A percentile compares a stretch with the other conserved stretches of the same genome.
phyloP scores from a whole-genome alignment of 92 coral and sea anemone species.

The Virgularia gustaviana region DNA sequence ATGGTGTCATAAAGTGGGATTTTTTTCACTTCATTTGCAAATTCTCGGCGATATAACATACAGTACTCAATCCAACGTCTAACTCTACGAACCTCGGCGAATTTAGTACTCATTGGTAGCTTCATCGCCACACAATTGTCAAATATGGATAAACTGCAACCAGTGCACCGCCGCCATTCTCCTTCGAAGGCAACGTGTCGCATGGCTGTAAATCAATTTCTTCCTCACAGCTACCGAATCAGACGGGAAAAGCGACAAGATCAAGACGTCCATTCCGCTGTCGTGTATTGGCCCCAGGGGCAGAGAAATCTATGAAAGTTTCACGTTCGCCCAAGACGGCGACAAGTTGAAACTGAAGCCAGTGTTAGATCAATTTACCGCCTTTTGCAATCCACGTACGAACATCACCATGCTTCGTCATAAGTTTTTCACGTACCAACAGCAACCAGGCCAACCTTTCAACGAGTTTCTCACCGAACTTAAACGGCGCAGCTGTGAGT shows the following conservation, averaged over 20 bases:
- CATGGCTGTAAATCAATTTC: slow-evolving; percentile 38
- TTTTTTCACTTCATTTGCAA: too few species aligned
- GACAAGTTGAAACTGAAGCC: slow-evolving; percentile 32
- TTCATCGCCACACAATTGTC: too few species aligned
- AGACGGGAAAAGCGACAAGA: slow-evolving; percentile 11
- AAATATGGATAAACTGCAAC: slow-evolving; percentile 37
- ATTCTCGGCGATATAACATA: too few species aligned
- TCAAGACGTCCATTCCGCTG: slow-evolving; percentile 27
- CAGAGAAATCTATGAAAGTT: slow-evolving; percentile 46
- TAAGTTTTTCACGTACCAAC: slow-evolving; percentile 44
- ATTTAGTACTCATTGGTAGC: too few species aligned
- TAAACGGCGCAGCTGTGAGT: slow-evolving; percentile 34
- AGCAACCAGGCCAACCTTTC: slow-evolving; percentile 37
- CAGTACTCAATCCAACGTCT: too few species aligned
- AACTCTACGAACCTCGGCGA: too few species aligned
- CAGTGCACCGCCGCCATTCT: slow-evolving; percentile 36
- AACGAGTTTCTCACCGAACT: slow-evolving; percentile 51
- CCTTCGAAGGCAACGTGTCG: slow-evolving; percentile 30
- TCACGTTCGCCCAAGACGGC: slow-evolving; percentile 19
- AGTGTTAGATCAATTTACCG: slow-evolving; percentile 36
- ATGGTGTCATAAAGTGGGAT: too few species aligned
- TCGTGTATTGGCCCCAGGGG: slow-evolving; percentile 49
- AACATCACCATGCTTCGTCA: slow-evolving; percentile 45
- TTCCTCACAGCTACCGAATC: slow-evolving; percentile 25
- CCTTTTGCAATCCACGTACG: slow-evolving; percentile 54